Evolutionary conservation across 64 coral and sea anemone genomes (phyloP).

Genomic region (Anthopleura sola): DNA sequence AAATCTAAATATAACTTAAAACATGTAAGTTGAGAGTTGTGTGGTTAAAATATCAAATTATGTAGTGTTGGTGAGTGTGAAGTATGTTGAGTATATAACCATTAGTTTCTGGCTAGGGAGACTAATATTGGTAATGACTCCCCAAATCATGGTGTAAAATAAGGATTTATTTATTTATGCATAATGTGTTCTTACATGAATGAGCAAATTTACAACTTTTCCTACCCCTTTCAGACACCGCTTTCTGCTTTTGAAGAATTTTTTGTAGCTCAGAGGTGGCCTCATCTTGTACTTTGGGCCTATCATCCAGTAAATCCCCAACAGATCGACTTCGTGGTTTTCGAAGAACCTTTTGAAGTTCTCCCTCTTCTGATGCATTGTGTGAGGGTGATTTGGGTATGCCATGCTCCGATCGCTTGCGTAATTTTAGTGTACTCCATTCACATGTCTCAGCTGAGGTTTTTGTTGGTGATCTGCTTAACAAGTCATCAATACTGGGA

Average conservation of each 20-base stretch:
- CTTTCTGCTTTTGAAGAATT: constrained; percentile 56
- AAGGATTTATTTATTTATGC: not conserved
- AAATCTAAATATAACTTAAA: no score
- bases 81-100: no score
- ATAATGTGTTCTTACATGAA: no score
- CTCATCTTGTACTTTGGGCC: constrained; percentile 34
- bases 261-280: constrained; percentile 34
- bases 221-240: constrained; percentile 40
- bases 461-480: not conserved
- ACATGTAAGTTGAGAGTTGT: not conserved
- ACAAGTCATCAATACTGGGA: constrained; percentile 24
- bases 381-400: not conserved
- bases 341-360: constrained; percentile 3
- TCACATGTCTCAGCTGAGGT: not conserved
- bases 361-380: not conserved
- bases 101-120: no score
- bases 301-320: constrained; percentile 42
- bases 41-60: no score
- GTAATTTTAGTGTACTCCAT: constrained; percentile 47
- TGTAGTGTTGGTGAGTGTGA: no score
- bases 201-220: not conserved
- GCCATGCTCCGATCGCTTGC: constrained; percentile 1
- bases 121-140: no score
- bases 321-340: constrained; percentile 58
- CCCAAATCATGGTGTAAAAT: no score